phyloP scores from a whole-genome alignment of 2,113 vertebrate species.

The Carassius auratus region DNA sequence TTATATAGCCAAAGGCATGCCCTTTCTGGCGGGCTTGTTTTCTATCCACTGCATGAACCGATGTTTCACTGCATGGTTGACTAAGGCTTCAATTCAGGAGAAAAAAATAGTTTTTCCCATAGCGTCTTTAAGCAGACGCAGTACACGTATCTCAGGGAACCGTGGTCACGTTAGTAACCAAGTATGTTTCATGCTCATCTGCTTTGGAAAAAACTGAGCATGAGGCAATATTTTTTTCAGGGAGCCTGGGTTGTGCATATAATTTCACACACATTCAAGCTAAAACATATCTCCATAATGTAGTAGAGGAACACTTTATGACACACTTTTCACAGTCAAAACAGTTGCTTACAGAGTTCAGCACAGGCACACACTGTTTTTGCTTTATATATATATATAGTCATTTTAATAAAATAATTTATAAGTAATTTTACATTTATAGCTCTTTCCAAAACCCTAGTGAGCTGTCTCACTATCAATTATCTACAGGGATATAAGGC shows the following conservation, averaged over 20 bases:
- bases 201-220: too few relatives aligned
- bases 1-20: too few relatives aligned
- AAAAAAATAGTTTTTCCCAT: too few relatives aligned
- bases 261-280: background rate
- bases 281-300: background rate
- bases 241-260: background rate
- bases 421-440: background rate
- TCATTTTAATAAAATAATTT: background rate
- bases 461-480: constrained; percentile 8
- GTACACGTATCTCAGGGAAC: too few relatives aligned
- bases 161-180: too few relatives aligned
- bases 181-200: too few relatives aligned
- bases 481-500: background rate
- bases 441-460: constrained; percentile 15
- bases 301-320: background rate
- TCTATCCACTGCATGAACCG: too few relatives aligned
- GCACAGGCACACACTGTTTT: background rate
- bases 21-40: too few relatives aligned
- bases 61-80: too few relatives aligned
- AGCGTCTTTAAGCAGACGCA: too few relatives aligned
- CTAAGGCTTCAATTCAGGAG: too few relatives aligned
- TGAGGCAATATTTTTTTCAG: background rate
- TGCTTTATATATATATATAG: background rate
- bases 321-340: background rate
- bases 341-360: background rate